A percentile compares a stretch with the other conserved stretches of the same genome.
Conservation (phyloP, 2,888 invertebrate species). For the Drosophila mettleri region DNA sequence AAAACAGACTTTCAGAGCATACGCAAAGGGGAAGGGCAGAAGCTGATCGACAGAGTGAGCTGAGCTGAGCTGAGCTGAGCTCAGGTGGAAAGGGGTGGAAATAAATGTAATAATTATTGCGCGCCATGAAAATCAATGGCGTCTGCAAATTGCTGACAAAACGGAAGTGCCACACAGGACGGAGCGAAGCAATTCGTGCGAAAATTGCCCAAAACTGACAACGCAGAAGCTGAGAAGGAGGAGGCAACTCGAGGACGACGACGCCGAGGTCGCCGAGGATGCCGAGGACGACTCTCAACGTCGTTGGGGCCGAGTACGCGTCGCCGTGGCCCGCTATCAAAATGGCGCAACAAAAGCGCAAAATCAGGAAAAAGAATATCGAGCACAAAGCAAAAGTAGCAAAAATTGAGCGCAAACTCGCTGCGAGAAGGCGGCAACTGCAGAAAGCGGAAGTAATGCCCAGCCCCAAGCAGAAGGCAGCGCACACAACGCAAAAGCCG, state of each 20-base stretch:
- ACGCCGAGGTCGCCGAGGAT: too few species aligned
- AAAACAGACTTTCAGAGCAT: slow-evolving; percentile 43
- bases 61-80: neutral
- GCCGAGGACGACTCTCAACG: slow-evolving; percentile 7
- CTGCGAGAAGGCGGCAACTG: slow-evolving; percentile 29
- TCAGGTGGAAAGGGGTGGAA: neutral
- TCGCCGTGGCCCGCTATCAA: slow-evolving; percentile 45
- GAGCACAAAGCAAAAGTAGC: slow-evolving; percentile 74
- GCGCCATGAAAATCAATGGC: slow-evolving; percentile 68
- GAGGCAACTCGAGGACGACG: slow-evolving; percentile 7
- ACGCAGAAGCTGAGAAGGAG: slow-evolving; percentile 39
- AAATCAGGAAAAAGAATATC: slow-evolving; percentile 71
- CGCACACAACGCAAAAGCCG: slow-evolving; percentile 60
- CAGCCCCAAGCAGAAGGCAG: slow-evolving; percentile 47
- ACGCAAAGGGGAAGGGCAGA: slow-evolving; percentile 32
- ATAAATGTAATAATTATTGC: slow-evolving; percentile 60
- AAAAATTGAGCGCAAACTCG: slow-evolving; percentile 79
- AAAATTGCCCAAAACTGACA: slow-evolving; percentile 58
- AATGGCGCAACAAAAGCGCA: slow-evolving; percentile 74
- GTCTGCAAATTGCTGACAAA: slow-evolving; percentile 64
- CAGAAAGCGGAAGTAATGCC: slow-evolving; percentile 52
- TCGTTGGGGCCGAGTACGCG: slow-evolving; percentile 26
- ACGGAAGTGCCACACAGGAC: slow-evolving; percentile 50
- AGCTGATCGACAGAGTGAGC: neutral
- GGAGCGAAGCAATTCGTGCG: slow-evolving; percentile 53